Base-by-base conservation (phyloP, 2,113 vertebrate genomes). In the Chamaetylas fuelleborni region DNA sequence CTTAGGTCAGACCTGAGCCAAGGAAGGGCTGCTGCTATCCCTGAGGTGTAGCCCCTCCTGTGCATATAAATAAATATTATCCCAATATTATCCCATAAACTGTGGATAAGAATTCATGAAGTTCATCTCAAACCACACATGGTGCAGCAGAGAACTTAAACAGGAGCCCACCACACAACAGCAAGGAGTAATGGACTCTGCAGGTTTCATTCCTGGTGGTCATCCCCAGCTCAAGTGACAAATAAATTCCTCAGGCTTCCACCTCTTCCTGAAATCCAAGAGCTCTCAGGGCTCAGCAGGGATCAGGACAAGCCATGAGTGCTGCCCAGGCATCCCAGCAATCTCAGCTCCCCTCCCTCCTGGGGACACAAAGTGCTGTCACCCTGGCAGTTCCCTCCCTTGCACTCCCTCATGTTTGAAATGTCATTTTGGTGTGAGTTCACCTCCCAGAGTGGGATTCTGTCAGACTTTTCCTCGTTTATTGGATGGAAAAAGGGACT, bases 201-300 rank as follows among this genome's bases (percentile, higher is more conserved):
- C 93, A 96, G 93, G 65, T 94, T 73, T 96, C 92, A 54, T 58
- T 93, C 85, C 90, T 83, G 62, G 65, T 81, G 93, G 93, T 42
- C 95, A 96, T 92, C 90, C 45, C 82, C 34, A 67, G 93, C 93
- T 97, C 96, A 93, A 96, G 93, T 95, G 94, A 92, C 95, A 95
- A 95, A 97, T 95, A 93, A 96, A 97, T 97, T 88, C 94, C 93
- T 61, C 61, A 81, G 88, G 76, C 93, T 88, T 70, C 88, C 90
- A 71, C 82, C 72, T 94, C 94, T 93, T 96, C 92, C 94, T 95
- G 95, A 96, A 96, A 96, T 7, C 78, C 86, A 96, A 96, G 94
- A 97, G 80, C 86, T 67, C 8, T 1, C 61, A 57, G 92, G 94
- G 94, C 93, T 96, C 95, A 96, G 80, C 33, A 66, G 66, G 95